phyloP scores from a whole-genome alignment of 2,113 vertebrate genomes.

The Salvelinus namaycush region DNA sequence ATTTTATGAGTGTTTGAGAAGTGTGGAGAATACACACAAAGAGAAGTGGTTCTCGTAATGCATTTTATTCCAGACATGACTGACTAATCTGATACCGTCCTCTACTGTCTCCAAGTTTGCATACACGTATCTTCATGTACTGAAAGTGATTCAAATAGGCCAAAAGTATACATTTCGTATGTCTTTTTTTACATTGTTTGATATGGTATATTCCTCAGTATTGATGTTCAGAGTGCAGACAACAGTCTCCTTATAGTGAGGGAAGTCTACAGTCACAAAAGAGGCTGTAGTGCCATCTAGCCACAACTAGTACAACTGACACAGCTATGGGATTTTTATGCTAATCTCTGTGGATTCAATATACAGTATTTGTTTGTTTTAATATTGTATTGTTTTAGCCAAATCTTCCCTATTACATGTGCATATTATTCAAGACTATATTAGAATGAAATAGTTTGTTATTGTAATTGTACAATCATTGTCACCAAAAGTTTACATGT shows the following conservation, averaged over 20 bases:
- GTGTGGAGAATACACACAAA: not conserved
- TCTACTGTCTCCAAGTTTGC: too few relatives aligned
- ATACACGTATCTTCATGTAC: too few relatives aligned
- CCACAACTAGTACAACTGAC: conserved; percentile 20
- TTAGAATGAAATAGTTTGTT: not conserved
- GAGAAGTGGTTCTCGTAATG: not conserved
- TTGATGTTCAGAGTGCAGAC: not conserved
- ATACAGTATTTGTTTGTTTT: conserved; percentile 10
- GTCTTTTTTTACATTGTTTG: too few relatives aligned
- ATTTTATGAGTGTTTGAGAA: not conserved
- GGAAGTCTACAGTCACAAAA: not conserved
- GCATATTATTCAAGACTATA: conserved; percentile 47
- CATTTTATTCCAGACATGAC: too few relatives aligned
- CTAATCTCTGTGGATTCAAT: conserved; percentile 7
- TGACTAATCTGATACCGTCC: too few relatives aligned
- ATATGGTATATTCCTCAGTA: too few relatives aligned
- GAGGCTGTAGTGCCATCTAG: conserved; percentile 56
- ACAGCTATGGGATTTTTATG: not conserved
- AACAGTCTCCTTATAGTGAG: not conserved
- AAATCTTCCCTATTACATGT: conserved; percentile 39
- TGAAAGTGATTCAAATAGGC: too few relatives aligned
- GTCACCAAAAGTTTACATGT: conserved; percentile 37
- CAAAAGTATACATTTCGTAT: too few relatives aligned
- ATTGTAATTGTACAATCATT: conserved; percentile 5
- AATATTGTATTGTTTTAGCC: conserved; percentile 37